phyloP scores from a whole-genome alignment of 2,797 vertebrate species.

The Anguilla marmorata region DNA sequence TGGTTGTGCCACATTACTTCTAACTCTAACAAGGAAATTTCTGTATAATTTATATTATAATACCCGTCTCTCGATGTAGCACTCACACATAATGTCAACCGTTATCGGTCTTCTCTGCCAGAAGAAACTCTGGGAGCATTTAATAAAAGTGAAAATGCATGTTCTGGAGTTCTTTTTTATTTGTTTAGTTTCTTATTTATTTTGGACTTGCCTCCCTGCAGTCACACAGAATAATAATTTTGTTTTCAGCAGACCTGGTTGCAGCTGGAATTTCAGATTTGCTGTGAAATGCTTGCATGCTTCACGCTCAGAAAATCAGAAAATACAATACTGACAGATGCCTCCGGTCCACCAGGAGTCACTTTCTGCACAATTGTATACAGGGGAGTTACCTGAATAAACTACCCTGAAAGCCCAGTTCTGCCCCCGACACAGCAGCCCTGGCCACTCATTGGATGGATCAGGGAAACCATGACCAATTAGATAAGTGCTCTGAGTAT shows the following conservation, averaged over 20 bases:
- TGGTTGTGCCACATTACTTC: no score
- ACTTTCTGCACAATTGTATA: background rate
- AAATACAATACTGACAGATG: conserved; percentile 24
- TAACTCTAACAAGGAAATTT: no score
- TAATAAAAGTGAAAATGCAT: background rate
- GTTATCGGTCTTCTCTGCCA: background rate
- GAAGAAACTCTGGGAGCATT: background rate
- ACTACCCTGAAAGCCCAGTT: background rate
- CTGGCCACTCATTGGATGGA: background rate
- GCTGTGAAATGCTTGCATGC: conserved; percentile 5
- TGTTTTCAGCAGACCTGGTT: background rate
- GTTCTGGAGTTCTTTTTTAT: background rate
- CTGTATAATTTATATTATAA: no score
- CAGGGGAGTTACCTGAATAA: background rate
- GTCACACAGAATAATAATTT: background rate
- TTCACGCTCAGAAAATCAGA: background rate
- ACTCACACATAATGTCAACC: background rate
- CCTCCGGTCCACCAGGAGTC: conserved; percentile 1
- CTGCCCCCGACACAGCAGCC: background rate
- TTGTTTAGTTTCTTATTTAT: background rate
- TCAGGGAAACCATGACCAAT: background rate
- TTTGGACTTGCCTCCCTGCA: background rate
- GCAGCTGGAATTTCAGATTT: conserved; percentile 21
- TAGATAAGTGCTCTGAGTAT: background rate
- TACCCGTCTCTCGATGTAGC: background rate